Evolutionary conservation across 1,140 invertebrate genomes (phyloP).

Genomic region (Rhagoletis zephyria): DNA sequence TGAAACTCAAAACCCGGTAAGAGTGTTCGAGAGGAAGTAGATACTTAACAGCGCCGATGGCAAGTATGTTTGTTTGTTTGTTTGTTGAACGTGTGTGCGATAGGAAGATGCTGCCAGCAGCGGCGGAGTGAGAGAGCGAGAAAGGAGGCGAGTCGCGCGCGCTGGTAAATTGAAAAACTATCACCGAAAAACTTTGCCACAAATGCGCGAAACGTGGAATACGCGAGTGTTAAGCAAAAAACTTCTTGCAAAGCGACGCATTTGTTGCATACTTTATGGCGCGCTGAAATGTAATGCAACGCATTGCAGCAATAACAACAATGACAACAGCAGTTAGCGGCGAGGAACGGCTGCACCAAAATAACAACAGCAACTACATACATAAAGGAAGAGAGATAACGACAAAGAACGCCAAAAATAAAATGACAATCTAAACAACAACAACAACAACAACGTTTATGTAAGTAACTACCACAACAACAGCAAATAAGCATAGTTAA

Average conservation of each 20-base stretch:
- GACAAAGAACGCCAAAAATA: constrained; percentile 5
- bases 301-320: neutral
- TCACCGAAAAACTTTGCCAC: constrained; percentile 38
- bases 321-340: neutral
- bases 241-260: neutral
- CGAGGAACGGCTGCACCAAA: neutral
- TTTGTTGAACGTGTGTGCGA: too few species aligned
- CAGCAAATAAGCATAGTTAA: neutral
- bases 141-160: too few species aligned
- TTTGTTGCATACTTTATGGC: constrained; percentile 48
- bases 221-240: constrained; percentile 12
- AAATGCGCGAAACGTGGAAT: constrained; percentile 35
- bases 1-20: too few species aligned
- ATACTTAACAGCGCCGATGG: too few species aligned
- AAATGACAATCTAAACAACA: neutral
- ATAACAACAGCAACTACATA: neutral
- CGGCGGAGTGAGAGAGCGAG: too few species aligned
- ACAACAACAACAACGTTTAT: neutral
- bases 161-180: constrained; percentile 44
- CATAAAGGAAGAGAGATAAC: neutral
- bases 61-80: too few species aligned
- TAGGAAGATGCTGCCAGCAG: too few species aligned
- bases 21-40: too few species aligned
- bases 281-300: neutral
- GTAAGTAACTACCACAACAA: neutral